Evolutionary conservation across 2,888 invertebrate genomes (phyloP), one percentile per base, ranked within the genome.

Genomic region (Lasioglossum lativentre): DNA sequence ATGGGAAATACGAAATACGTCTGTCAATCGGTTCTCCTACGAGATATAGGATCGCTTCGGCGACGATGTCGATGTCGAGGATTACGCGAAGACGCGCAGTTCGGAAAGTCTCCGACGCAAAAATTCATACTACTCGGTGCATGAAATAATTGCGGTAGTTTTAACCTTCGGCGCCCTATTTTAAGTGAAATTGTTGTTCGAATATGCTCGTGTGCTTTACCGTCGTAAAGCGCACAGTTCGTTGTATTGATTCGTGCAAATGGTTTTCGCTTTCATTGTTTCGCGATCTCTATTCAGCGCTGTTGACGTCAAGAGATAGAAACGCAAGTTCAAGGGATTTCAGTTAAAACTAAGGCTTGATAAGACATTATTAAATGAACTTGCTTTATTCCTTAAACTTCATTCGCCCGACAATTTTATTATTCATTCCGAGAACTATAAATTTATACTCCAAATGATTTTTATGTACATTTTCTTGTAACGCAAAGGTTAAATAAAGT

Each of bases 21-120:
- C 47, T 34, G 66, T 75, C 80, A 75, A 73, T 73, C 73, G 27
- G 27, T 19, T 77, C n/a, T 47, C 16, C 66, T 45, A 75, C 45
- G 68, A 30, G 38, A 68, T 23, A 30, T 30, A 14, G 16, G 30
- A 63, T 63, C 66, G 66, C 8, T 34, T 34, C 34, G 23, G 19
- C 10, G 23, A 68, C 68, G 38, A 68, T 38, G 23, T 14, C 70
- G 38, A 12, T 6, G 30, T 68, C n/a, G 23, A 23, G 23, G 38
- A n/a, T 19, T 38, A 40, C 68, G 38, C 40, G 70, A 40, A 38
- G 40, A 40, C 34, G 63, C 5, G n/a, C 2, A 34, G 14, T 66
- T 34, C 10, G 34, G 19, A 34, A 34, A 19, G 34, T 34, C 66
- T 34, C 6, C 23, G 34, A 19, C n/a, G 30, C 10, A 8, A 19